Evolutionary conservation across 1,140 invertebrate species (phyloP), one percentile per base, ranked within the genome.

Genomic region (Eupeodes corollae): DNA sequence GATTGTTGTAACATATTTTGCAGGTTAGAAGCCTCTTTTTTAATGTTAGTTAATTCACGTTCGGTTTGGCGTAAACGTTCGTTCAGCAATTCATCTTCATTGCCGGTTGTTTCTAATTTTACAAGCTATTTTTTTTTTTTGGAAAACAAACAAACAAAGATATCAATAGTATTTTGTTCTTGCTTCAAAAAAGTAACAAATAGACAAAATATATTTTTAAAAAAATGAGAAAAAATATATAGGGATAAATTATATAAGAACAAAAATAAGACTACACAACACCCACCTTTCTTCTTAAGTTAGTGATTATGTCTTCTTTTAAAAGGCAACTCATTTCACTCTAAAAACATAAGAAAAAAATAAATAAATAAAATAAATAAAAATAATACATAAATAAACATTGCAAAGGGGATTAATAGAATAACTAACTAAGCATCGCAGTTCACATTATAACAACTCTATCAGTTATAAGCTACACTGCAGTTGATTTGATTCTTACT

Each of bases 1-100:
- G 83, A 82, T 58, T 87, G 83, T 52, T 83, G 75, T 45, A 88
- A 58, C 81, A 86, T 84, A 54, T 85, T 83, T 58, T 86, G 82
- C 53, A 83, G 81, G 14, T 79, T 77, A 18, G 76, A 64, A 1
- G 84, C 74, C 66, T 89, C 84, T 62, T 86, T 82, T 50, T 78
- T 79, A 8, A 79, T 73, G 13, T 75, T 64, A 34, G 74, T 73
- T 30, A 88, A 64, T 42, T 75, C 73, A 46, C 77, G 70, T 58
- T 91, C 87, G 1, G 79, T 75, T 53, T 90, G 86, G 35, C 80
- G 74, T 10, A 68, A 45, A 14, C 65, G 56, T 49, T 68, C 66
- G 44, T 61, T 64, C 3, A 68, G 53, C 48, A 67, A 46, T 48
- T 68, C 66, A 19, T 82, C 78, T 56, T 82, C 72, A 55, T 68